Evolutionary conservation across 2,797 vertebrate genomes (phyloP), one percentile per base, ranked within the genome.

Genomic region (Danionella dracula): DNA sequence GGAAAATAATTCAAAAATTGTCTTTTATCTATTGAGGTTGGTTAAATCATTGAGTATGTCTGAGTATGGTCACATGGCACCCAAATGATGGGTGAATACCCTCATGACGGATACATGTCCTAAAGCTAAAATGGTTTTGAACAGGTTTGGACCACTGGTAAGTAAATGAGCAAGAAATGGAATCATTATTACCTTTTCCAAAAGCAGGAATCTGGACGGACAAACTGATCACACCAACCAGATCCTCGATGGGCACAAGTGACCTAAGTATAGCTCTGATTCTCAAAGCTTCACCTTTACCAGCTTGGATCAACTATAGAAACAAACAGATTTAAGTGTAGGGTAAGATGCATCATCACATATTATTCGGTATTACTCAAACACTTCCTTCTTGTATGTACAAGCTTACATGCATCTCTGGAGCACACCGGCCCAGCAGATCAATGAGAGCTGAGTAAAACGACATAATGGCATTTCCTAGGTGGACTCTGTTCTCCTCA

Each of bases 181-280:
- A n/a, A n/a, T n/a, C n/a, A n/a, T n/a, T n/a, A n/a, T n/a, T 63
- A 94, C 94, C 94, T 91, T 98, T 98, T 53, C 94, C 93, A 74
- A 95, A 90, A 1, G 91, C 82, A 8, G 93, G 95, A 63, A 98
- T 95, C 84, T 96, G 94, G 64, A 96, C 83, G 0, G 94, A 79
- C 60, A 97, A 90, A 61, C 94, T 96, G 79, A 96, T 95, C 76
- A 97, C 92, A 20, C 94, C 95, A 34, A 97, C 94, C 0, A 97
- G 87, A 81, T 98, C 95, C 16, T 96, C 95, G 44, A 98, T 79
- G 8, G 93, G 94, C 60, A 98, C 95, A 7, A 98, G 84, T 48
- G 95, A 98, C 31, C 95, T 88, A 51, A 98, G 87, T 76, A 98
- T 98, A n/a, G 95, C 94, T 0, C 95, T 87, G 82, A 98, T 98